phyloP scores from a whole-genome alignment of 2,113 vertebrate genomes.

The Heliornis fulica region DNA sequence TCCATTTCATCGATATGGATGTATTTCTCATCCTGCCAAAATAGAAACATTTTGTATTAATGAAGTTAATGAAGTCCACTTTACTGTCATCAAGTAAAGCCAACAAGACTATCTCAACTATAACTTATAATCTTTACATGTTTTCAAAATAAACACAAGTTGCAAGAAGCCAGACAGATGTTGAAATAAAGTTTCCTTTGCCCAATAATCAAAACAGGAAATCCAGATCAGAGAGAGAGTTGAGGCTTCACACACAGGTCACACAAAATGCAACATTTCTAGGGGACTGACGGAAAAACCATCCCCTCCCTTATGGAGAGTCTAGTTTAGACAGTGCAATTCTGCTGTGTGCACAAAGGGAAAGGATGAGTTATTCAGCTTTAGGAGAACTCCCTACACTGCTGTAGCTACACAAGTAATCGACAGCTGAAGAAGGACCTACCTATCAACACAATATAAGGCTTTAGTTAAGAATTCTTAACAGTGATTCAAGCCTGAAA shows the following conservation, averaged over 20 bases:
- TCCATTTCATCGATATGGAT: constrained; percentile 79
- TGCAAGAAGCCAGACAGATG: background rate
- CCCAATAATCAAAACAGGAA: background rate
- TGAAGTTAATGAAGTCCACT: background rate
- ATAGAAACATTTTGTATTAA: background rate
- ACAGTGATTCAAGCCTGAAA: background rate
- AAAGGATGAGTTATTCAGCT: background rate
- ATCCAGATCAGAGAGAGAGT: background rate
- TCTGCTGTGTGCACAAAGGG: background rate
- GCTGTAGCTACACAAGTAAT: background rate
- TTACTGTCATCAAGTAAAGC: background rate
- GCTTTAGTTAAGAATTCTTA: background rate
- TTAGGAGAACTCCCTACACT: background rate
- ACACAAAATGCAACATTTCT: background rate
- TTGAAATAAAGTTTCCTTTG: background rate
- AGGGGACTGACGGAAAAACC: background rate
- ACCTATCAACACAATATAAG: background rate
- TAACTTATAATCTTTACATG: background rate
- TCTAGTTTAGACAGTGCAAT: background rate
- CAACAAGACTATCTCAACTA: background rate
- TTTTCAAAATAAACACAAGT: background rate
- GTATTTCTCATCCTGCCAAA: constrained; percentile 78
- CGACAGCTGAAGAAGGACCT: background rate
- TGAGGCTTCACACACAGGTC: background rate
- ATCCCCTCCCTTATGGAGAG: background rate